phyloP scores from a whole-genome alignment of 1,140 invertebrate species.

The Camponotus vicinus region DNA sequence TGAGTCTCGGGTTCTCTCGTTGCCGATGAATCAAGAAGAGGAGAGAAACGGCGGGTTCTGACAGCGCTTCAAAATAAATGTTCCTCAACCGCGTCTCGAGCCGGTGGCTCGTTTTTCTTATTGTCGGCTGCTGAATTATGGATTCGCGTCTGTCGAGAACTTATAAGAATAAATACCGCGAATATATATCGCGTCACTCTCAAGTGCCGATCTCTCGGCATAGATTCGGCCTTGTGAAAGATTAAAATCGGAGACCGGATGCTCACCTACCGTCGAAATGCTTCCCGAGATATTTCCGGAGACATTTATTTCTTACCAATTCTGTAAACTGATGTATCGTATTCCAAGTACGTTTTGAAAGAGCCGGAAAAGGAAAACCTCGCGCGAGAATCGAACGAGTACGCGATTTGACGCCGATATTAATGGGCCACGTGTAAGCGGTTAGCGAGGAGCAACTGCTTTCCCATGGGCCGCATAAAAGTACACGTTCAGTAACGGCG shows the following conservation, averaged over 20 bases:
- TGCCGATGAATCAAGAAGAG: conserved; percentile 45
- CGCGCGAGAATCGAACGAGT: not conserved
- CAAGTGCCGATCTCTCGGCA: conserved; percentile 18
- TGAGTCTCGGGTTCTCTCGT: conserved; percentile 9
- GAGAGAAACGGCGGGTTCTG: conserved; percentile 21
- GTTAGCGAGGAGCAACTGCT: not conserved
- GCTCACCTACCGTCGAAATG: not conserved
- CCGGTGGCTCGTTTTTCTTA: conserved; percentile 45
- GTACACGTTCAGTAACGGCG: conserved; percentile 34
- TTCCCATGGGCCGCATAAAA: conserved; percentile 17
- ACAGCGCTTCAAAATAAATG: conserved; percentile 62
- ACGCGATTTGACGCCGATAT: not conserved
- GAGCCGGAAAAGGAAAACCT: not conserved
- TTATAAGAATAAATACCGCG: conserved; percentile 56
- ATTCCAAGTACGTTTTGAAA: not conserved
- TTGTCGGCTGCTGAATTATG: conserved; percentile 60
- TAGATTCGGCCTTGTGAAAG: conserved; percentile 33
- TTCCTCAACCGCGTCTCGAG: conserved; percentile 43
- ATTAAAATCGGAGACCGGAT: conserved; percentile 31
- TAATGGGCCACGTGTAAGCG: conserved; percentile 6
- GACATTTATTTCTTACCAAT: conserved; percentile 42
- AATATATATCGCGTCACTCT: conserved; percentile 31
- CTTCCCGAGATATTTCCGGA: conserved; percentile 18
- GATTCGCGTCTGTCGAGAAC: conserved; percentile 53
- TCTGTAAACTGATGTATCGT: conserved; percentile 1